Base-by-base conservation (phyloP, 2,888 invertebrate genomes). In the Matsumyia berberina region DNA sequence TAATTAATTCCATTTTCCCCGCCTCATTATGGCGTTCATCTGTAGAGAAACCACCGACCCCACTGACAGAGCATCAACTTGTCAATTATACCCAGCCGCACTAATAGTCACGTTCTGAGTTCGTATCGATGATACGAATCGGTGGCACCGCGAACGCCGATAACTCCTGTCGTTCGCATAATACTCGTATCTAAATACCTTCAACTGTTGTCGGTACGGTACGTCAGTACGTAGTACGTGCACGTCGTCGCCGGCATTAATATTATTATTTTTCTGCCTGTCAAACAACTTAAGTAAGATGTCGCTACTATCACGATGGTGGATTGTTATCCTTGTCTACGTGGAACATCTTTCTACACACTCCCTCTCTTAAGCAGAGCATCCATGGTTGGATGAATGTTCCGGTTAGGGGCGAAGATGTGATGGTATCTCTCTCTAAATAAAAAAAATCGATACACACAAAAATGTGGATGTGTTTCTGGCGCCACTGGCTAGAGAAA, bases 261-360 rank as follows among this genome's bases (percentile, higher is more conserved):
- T 83, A 51, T 79, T 83, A 74, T 79, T 79, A 79, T 79, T 83
- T 83, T 79, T 69, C 83, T 51, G 73, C 49, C 64, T 79, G 79
- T 83, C 83, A 83, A 79, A 79, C 78, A 78, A 67, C 49, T 42
- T 76, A 82, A 83, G 82, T 73, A 73, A 78, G 53, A 82, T 66
- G 70, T 82, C 70, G 53, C 69, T 77, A 37, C 44, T 77, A 66
- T 60, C 42, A 37, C 35, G 42, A 42, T 42, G 35, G n/a, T 24
- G 58, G 73, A 60, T 67, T 67, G 44, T 39, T 58, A 37, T 60
- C 53, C 31, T 37, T 73, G 44, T 66, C 51, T 33, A 39, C n/a
- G 29, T 15, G 11, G 35, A 57, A 64, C 39, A 64, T 64, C 24
- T 72, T 49, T 37, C 19, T 17, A 37, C 53, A 49, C 19, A 12